phyloP scores from a whole-genome alignment of 2,888 invertebrate genomes.

The Caenorhabditis virilis region DNA sequence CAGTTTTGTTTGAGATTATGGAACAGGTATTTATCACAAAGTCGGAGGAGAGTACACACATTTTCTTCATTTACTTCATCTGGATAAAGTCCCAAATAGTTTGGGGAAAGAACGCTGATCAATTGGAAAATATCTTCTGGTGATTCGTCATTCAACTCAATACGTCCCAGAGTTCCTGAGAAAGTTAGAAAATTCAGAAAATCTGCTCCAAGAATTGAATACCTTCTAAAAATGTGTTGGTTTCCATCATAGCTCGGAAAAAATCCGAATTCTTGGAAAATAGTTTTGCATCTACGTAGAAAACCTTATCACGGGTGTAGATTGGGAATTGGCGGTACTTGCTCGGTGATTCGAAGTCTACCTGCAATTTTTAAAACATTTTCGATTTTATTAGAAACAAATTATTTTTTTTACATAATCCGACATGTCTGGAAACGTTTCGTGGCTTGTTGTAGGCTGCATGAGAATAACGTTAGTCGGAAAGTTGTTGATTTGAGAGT shows the following conservation, averaged over 20 bases:
- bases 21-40: conserved; percentile 34
- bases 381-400: neutral
- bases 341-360: conserved; percentile 28
- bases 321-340: conserved; percentile 20
- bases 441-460: conserved; percentile 33
- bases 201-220: too few species aligned
- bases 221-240: conserved; percentile 24
- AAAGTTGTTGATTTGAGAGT: conserved; percentile 6
- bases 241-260: conserved; percentile 21
- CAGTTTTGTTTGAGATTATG: conserved; percentile 23
- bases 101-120: conserved; percentile 27
- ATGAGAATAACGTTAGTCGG: conserved; percentile 30
- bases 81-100: conserved; percentile 29
- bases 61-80: conserved; percentile 23
- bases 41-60: conserved; percentile 26
- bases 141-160: conserved; percentile 23
- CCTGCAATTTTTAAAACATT: conserved; percentile 12
- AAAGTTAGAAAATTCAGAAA: too few species aligned
- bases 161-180: conserved; percentile 3
- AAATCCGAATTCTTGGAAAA: conserved; percentile 33
- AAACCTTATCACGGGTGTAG: conserved; percentile 12
- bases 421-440: conserved; percentile 21
- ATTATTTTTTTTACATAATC: conserved; percentile 19
- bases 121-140: conserved; percentile 27
- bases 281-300: conserved; percentile 19